A percentile compares a stretch with the other conserved stretches of the same genome.
These are phyloP conservation scores for Chelon labrosus DNA, from an alignment of 2,797 vertebrate species.

Conservation along the genomic window DNA sequence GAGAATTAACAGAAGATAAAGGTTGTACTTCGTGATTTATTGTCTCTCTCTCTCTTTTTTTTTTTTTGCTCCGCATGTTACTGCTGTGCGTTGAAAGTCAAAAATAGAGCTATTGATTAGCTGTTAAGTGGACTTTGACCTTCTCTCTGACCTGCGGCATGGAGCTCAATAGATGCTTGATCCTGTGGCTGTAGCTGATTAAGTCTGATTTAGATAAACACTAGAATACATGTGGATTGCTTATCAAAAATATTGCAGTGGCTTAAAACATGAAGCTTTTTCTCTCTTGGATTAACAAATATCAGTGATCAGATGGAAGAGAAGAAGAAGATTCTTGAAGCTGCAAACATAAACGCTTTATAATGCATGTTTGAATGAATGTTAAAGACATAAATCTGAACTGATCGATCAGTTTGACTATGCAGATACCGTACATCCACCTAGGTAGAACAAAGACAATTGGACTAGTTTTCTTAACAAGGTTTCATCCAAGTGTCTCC, in stretches of 20 bases:
- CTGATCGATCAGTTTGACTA: too few relatives aligned
- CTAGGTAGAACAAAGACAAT: too few relatives aligned
- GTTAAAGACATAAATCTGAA: too few relatives aligned
- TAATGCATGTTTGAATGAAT: too few relatives aligned
- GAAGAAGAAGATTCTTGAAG: too few relatives aligned
- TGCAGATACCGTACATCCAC: too few relatives aligned
- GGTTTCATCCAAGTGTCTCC: too few relatives aligned
- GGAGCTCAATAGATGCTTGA: conserved; percentile 16
- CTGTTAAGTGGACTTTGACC: conserved; percentile 26
- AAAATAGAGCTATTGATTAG: conserved; percentile 51
- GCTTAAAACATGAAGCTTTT: too few relatives aligned
- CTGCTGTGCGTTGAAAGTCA: background rate
- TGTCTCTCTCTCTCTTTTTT: background rate
- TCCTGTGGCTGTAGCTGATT: background rate
- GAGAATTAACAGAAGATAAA: background rate
- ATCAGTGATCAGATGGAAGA: too few relatives aligned
- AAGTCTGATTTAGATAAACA: background rate
- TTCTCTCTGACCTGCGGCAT: background rate
- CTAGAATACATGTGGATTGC: background rate
- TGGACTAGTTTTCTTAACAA: too few relatives aligned
- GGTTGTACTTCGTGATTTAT: background rate
- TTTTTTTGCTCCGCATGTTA: background rate
- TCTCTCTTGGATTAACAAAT: too few relatives aligned
- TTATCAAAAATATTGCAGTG: background rate
- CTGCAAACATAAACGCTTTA: too few relatives aligned